Conservation (phyloP, 1,140 invertebrate genomes). For the Dinothrombium tinctorium region DNA sequence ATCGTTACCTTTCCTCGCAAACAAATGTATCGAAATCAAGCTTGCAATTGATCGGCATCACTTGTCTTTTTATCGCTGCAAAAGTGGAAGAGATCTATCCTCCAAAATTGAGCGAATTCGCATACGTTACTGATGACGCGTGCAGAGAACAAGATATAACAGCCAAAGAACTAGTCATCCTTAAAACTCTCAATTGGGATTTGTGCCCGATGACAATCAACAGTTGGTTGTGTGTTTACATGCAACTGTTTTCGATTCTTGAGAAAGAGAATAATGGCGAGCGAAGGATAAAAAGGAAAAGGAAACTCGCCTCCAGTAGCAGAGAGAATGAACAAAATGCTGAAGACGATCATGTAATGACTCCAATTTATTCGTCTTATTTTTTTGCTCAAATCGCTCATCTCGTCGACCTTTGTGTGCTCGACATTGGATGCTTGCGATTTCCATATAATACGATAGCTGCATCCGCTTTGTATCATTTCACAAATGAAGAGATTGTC, state of each 20-base stretch:
- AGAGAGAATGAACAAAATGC: neutral
- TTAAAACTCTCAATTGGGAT: slow-evolving; percentile 70
- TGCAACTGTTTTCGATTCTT: slow-evolving; percentile 39
- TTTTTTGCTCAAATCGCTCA: slow-evolving; percentile 25
- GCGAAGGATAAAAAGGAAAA: neutral
- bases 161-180: slow-evolving; percentile 60
- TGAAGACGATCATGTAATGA: neutral
- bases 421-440: slow-evolving; percentile 53
- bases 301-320: neutral
- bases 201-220: slow-evolving; percentile 69
- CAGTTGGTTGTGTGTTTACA: slow-evolving; percentile 72
- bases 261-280: slow-evolving; percentile 22
- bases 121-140: slow-evolving; percentile 89
- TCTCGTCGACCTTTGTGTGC: slow-evolving; percentile 57
- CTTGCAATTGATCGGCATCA: slow-evolving; percentile 76
- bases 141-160: slow-evolving; percentile 72
- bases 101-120: slow-evolving; percentile 80
- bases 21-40: slow-evolving; percentile 51
- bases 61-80: slow-evolving; percentile 80
- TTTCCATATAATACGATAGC: slow-evolving; percentile 64
- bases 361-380: slow-evolving; percentile 7
- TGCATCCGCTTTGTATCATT: slow-evolving; percentile 60
- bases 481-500: slow-evolving; percentile 26
- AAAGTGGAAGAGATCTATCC: slow-evolving; percentile 99
- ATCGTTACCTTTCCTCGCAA: slow-evolving; percentile 52